phyloP scores from a whole-genome alignment of 2,888 invertebrate species.

The Ryuthela nishihirai region DNA sequence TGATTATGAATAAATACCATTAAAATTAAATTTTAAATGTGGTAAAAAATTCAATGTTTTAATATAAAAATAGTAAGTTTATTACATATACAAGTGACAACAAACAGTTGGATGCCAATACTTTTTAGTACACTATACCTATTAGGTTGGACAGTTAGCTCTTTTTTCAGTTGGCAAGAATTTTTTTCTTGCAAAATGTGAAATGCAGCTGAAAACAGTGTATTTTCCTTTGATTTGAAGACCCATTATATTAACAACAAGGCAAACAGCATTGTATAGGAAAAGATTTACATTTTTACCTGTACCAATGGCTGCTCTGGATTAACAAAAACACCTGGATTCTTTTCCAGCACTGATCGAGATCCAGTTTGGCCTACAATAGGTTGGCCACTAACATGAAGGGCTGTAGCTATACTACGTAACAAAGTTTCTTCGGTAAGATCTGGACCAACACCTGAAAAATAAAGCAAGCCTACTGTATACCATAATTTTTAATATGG shows the following conservation, averaged over 20 bases:
- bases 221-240: background rate
- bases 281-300: conserved; percentile 49
- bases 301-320: conserved; percentile 94
- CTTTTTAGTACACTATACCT: too few relatives aligned
- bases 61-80: too few relatives aligned
- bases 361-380: conserved; percentile 87
- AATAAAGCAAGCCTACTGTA: too few relatives aligned
- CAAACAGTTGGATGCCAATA: too few relatives aligned
- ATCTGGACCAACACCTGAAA: conserved; percentile 50
- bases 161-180: background rate
- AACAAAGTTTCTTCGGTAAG: conserved; percentile 49
- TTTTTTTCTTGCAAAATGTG: background rate
- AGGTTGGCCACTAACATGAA: conserved; percentile 82
- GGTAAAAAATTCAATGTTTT: too few relatives aligned
- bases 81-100: too few relatives aligned
- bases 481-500: too few relatives aligned
- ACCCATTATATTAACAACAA: background rate
- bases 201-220: background rate
- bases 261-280: background rate
- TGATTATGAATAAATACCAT: too few relatives aligned
- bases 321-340: conserved; percentile 90
- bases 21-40: too few relatives aligned
- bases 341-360: conserved; percentile 73
- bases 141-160: too few relatives aligned
- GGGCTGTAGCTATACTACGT: conserved; percentile 91